These are phyloP conservation scores for Eupithecia subumbrata DNA, from an alignment of 2,888 invertebrate genomes.

Conservation along the genomic window DNA sequence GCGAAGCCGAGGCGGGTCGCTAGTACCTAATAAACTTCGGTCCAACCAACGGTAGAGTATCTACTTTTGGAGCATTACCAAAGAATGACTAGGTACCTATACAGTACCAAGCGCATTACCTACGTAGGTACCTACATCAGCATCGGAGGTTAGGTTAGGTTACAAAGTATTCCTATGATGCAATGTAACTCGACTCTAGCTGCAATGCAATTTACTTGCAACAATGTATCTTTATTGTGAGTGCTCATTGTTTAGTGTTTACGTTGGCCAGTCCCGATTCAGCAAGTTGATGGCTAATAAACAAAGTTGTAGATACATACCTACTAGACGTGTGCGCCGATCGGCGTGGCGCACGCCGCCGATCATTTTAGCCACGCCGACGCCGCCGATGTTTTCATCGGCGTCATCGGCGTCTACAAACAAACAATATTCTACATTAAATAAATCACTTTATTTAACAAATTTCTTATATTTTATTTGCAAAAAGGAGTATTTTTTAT, in stretches of 20 bases:
- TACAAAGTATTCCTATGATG: constrained; percentile 8
- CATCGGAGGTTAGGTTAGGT: background rate
- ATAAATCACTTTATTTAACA: no score
- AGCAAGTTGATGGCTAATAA: constrained; percentile 3
- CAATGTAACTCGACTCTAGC: constrained; percentile 8
- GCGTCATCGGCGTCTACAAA: no score
- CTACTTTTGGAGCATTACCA: background rate
- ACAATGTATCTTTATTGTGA: constrained; percentile 18
- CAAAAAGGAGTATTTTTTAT: no score
- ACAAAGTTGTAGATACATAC: background rate
- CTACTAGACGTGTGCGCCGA: no score
- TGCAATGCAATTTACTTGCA: constrained; percentile 3
- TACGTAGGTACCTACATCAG: background rate
- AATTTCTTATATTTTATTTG: no score
- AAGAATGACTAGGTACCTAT: background rate
- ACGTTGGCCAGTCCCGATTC: constrained; percentile 2
- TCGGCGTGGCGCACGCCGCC: no score
- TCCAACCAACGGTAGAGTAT: no score
- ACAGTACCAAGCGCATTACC: background rate
- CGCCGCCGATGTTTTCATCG: no score
- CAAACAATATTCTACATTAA: no score
- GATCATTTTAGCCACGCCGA: no score
- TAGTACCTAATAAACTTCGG: no score
- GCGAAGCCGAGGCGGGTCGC: no score
- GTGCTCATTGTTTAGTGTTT: constrained; percentile 19